Evolutionary conservation across 2,797 vertebrate species (phyloP).

Genomic region (Echeneis naucrates): DNA sequence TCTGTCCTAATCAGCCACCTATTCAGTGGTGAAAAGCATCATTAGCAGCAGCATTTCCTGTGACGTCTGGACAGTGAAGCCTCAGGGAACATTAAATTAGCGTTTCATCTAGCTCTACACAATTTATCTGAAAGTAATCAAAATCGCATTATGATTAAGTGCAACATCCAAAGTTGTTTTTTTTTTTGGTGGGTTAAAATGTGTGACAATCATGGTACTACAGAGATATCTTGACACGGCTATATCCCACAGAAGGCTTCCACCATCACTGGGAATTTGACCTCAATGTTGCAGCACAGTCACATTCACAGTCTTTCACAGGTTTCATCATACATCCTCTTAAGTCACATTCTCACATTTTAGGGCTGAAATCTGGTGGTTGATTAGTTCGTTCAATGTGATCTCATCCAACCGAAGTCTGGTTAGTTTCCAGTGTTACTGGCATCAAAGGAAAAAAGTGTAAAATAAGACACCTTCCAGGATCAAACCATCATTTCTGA

Average conservation of each 20-base stretch:
- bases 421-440: too few relatives aligned
- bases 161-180: too few relatives aligned
- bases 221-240: too few relatives aligned
- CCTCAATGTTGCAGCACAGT: conserved; percentile 1
- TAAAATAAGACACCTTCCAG: neutral
- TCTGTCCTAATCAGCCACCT: conserved; percentile 75
- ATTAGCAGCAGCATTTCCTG: conserved; percentile 2
- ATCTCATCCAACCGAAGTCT: neutral
- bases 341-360: neutral
- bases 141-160: too few relatives aligned
- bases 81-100: conserved; percentile 25
- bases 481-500: neutral
- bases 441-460: neutral
- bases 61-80: conserved; percentile 32
- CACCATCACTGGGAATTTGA: conserved; percentile 15
- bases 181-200: too few relatives aligned
- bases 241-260: neutral
- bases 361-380: neutral
- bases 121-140: too few relatives aligned
- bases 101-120: too few relatives aligned
- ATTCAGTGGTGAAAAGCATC: conserved; percentile 56
- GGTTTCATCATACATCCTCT: neutral
- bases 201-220: too few relatives aligned
- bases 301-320: neutral
- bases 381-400: neutral